Evolutionary conservation across 2,797 vertebrate species (phyloP), one percentile per base, ranked within the genome.

Genomic region (Falco berigora): DNA sequence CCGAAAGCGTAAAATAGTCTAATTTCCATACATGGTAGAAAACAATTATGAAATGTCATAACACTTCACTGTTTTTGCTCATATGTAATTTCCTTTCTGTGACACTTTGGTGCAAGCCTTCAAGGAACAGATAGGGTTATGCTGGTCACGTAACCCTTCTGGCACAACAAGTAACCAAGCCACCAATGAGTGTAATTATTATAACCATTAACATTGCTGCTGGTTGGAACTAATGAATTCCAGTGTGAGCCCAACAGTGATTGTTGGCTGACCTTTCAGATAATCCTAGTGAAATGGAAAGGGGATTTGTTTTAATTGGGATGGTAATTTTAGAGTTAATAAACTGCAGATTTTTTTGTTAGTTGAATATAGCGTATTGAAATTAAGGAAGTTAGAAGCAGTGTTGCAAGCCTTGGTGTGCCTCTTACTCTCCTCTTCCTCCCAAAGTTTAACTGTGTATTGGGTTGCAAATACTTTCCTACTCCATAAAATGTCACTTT

Each of bases 191-290:
- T 46, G 18, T 89, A 92, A n/a, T 97, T 96, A 94, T 62, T 23
- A 7, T 86, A 89, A 53, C 80, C n/a, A 75, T 96, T 97, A 96
- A 63, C 64, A 87, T 64, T 80, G 79, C 81, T 95, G 71, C 90
- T 95, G 69, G 15, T 91, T 95, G 85, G 67, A 96, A 85, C 73
- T 94, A 95, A 97, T 90, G 66, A 95, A 97, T 97, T 97, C 94
- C 91, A 93, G 14, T 40, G 44, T 0, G 8, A 89, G 40, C 84
- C 72, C 88, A 89, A 50, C 71, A 92, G 86, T 89, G 86, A 46
- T 86, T 93, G 82, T 80, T 84, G 75, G 50, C 91, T 97, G 96
- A 95, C 95, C 46, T 90, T 95, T 97, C 58, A 52, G 50, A 59
- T 74, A 94, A 84, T 84, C 68, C 28, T 58, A 59, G 16, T 79